Conservation (phyloP, 1,140 invertebrate species). For the Dendrolimus kikuchii region DNA sequence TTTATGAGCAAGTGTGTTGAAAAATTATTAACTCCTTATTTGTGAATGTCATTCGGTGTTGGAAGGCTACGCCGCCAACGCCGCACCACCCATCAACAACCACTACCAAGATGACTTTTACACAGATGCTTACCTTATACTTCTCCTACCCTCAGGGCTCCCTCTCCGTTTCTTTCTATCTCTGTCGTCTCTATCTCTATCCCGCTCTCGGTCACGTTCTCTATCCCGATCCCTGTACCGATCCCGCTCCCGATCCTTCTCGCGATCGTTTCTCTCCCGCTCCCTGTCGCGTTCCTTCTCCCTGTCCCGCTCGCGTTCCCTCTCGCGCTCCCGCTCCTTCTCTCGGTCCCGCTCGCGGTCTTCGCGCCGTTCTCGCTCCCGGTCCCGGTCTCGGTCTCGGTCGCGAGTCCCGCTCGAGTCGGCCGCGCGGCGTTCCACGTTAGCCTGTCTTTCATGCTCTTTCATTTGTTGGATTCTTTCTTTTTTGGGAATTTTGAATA, state of each 20-base stretch:
- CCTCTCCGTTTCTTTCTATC: slow-evolving; percentile 61
- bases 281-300: slow-evolving; percentile 38
- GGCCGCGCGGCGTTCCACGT: slow-evolving; percentile 60
- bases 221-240: slow-evolving; percentile 36
- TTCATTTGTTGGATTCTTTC: slow-evolving; percentile 94
- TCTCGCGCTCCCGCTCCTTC: slow-evolving; percentile 27
- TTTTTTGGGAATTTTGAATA: slow-evolving; percentile 96
- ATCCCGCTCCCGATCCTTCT: slow-evolving; percentile 37
- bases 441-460: slow-evolving; percentile 91
- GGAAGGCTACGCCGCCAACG: too few relatives aligned
- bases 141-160: slow-evolving; percentile 55
- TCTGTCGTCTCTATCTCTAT: slow-evolving; percentile 46
- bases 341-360: slow-evolving; percentile 39
- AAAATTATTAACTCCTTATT: too few relatives aligned
- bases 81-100: neutral
- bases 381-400: slow-evolving; percentile 27
- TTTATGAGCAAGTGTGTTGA: too few relatives aligned
- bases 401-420: slow-evolving; percentile 57
- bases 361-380: slow-evolving; percentile 15
- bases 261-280: slow-evolving; percentile 33
- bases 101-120: too few relatives aligned
- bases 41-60: too few relatives aligned
- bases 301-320: slow-evolving; percentile 33
- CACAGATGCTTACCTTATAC: slow-evolving; percentile 41
- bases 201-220: slow-evolving; percentile 21